These are phyloP conservation scores for Augochlora pura DNA, from an alignment of 1,140 invertebrate genomes.

Conservation along the genomic window DNA sequence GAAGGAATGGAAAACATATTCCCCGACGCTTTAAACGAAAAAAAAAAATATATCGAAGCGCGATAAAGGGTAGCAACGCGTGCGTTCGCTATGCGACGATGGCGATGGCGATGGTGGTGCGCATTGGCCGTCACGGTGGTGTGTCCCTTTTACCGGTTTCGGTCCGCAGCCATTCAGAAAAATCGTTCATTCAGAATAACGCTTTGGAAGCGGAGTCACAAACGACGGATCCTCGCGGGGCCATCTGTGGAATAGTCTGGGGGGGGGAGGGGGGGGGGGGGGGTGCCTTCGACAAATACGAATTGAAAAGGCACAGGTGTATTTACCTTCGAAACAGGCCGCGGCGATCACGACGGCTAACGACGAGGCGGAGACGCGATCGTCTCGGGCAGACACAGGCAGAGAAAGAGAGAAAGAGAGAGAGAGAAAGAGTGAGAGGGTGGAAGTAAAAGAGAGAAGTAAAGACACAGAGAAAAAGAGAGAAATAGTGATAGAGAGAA, in stretches of 20 bases:
- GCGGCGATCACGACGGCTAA: neutral
- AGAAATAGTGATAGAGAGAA: no score
- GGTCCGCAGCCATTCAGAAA: neutral
- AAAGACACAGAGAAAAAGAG: no score
- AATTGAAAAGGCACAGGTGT: slow-evolving; percentile 24
- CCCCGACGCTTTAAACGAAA: no score
- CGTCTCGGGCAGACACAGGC: neutral
- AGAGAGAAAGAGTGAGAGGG: no score
- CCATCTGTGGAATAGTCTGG: neutral
- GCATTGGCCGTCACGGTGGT: no score
- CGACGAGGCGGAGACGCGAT: neutral
- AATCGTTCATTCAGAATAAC: slow-evolving; percentile 8
- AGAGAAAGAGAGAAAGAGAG: no score
- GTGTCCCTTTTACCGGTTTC: neutral
- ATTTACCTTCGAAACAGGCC: neutral
- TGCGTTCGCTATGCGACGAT: no score
- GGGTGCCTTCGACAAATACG: slow-evolving; percentile 15
- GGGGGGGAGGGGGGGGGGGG: neutral
- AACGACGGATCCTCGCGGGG: neutral
- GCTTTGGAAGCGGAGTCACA: neutral
- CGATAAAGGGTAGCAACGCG: no score
- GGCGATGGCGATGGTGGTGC: no score
- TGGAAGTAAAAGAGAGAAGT: no score
- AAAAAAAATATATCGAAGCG: no score
- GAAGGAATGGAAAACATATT: no score